phyloP scores from a whole-genome alignment of 1,140 invertebrate genomes.

The Euglossa dilemma region DNA sequence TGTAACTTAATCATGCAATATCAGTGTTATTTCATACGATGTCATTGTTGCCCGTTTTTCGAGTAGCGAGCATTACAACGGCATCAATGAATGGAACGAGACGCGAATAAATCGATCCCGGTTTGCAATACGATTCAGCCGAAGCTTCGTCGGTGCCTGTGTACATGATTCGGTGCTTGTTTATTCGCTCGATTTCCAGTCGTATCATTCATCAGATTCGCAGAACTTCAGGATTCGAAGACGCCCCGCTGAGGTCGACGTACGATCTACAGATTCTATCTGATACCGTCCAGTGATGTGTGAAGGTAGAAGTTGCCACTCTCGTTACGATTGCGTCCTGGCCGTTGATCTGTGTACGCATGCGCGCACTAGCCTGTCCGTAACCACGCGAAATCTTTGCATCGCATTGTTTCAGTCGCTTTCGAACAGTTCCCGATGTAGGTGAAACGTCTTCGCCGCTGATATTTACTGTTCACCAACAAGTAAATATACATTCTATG shows the following conservation, averaged over 20 bases:
- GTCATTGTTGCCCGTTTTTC: not conserved
- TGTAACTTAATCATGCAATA: not conserved
- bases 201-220: slow-evolving; percentile 45
- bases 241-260: slow-evolving; percentile 36
- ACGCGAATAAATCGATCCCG: slow-evolving; percentile 8
- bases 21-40: not conserved
- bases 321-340: slow-evolving; percentile 12
- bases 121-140: slow-evolving; percentile 7
- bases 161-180: slow-evolving; percentile 39
- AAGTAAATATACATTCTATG: not conserved
- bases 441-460: not conserved
- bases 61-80: not conserved
- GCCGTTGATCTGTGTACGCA: not conserved
- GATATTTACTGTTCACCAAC: slow-evolving; percentile 12
- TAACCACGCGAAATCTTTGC: not conserved
- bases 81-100: not conserved
- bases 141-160: not conserved
- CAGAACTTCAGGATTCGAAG: slow-evolving; percentile 31
- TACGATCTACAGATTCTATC: slow-evolving; percentile 33
- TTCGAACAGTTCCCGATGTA: slow-evolving; percentile 5
- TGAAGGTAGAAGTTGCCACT: slow-evolving; percentile 20
- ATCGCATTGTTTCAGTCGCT: slow-evolving; percentile 17
- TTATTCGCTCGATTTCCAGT: slow-evolving; percentile 34
- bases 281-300: slow-evolving; percentile 25
- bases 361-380: no score